Percentiles rank a stretch among this genome's conserved stretches.
Evolutionary conservation across 2,113 vertebrate genomes (phyloP).

Genomic region (Lepidiolamprologus cunningtoni): DNA sequence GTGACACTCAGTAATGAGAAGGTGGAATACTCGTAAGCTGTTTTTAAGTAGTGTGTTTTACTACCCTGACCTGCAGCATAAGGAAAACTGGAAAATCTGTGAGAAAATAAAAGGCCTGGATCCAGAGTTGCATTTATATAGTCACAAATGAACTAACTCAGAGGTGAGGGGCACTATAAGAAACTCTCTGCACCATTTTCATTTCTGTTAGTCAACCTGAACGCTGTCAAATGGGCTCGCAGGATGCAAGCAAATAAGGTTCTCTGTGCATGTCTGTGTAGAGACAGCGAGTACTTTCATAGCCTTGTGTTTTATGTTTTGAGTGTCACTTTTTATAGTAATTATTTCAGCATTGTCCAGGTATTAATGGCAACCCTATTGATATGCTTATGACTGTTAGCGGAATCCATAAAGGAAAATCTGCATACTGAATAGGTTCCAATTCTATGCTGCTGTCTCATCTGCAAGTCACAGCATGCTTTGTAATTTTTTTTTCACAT

Average conservation of each 20-base stretch:
- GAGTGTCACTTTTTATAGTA: background rate
- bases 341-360: background rate
- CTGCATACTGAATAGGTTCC: background rate
- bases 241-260: background rate
- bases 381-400: background rate
- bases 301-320: background rate
- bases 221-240: background rate
- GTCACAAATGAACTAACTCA: background rate
- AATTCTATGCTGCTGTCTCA: background rate
- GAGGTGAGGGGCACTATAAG: background rate
- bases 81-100: background rate
- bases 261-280: background rate
- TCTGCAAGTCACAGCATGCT: background rate
- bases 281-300: background rate
- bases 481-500: background rate
- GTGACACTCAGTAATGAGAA: background rate
- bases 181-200: background rate
- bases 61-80: background rate
- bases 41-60: background rate
- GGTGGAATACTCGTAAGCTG: background rate
- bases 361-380: background rate
- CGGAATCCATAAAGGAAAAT: background rate
- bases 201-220: slow-evolving; percentile 7
- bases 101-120: background rate
- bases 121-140: background rate